These are phyloP conservation scores for Masticophis lateralis DNA, from an alignment of 2,797 vertebrate species.

Conservation along the genomic window DNA sequence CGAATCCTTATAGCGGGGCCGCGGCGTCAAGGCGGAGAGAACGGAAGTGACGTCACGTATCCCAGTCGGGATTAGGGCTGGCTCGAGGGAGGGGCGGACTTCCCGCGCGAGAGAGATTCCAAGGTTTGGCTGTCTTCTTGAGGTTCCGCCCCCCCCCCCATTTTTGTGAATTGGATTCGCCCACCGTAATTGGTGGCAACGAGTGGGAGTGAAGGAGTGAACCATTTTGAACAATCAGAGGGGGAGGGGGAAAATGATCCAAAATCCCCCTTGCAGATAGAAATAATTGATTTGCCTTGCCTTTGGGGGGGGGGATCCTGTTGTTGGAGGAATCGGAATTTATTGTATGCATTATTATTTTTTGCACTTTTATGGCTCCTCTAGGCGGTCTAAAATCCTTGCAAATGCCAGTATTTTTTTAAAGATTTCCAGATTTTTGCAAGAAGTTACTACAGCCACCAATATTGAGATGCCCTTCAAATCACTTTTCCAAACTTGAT, in stretches of 20 bases:
- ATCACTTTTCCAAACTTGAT: background rate
- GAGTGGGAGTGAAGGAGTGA: background rate
- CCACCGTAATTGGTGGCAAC: background rate
- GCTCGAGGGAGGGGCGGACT: fast-evolving
- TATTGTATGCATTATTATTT: background rate
- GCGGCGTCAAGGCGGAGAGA: background rate
- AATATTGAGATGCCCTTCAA: background rate
- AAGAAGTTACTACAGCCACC: background rate
- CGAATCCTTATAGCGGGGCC: background rate
- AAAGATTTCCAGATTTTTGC: background rate
- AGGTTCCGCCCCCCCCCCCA: too few relatives aligned
- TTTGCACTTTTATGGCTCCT: background rate
- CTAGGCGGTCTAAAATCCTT: background rate
- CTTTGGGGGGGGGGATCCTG: background rate
- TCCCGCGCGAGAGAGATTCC: too few relatives aligned
- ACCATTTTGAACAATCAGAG: background rate
- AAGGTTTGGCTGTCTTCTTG: too few relatives aligned
- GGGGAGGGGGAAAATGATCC: too few relatives aligned
- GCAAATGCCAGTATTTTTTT: too few relatives aligned
- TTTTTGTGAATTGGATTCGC: background rate
- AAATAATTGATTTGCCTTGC: background rate
- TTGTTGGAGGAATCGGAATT: background rate
- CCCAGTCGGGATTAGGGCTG: background rate
- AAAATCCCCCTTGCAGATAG: too few relatives aligned
- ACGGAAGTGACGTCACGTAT: background rate